Conservation (phyloP, 2,797 vertebrate genomes). For the Typhlichthys eigenmanni region DNA sequence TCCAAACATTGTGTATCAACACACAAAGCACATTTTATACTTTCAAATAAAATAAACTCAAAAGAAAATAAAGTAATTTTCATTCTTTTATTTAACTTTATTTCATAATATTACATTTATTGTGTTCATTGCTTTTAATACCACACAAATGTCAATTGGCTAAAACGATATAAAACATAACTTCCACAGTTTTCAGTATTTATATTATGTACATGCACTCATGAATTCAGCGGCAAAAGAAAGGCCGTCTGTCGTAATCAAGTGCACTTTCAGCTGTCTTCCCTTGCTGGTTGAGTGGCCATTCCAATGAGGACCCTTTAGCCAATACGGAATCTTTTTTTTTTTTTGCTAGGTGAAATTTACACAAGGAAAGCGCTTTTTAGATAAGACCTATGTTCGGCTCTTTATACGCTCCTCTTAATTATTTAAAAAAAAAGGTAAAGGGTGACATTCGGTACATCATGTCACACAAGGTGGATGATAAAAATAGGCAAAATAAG, state of each 20-base stretch:
- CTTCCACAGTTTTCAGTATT: constrained; percentile 72
- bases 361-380: constrained; percentile 14
- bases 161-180: constrained; percentile 82
- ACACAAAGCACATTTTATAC: not conserved
- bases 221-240: constrained; percentile 55
- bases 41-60: not conserved
- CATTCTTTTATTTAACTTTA: constrained; percentile 63
- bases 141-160: constrained; percentile 74
- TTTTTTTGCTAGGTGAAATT: constrained; percentile 8
- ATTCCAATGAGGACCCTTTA: constrained; percentile 51
- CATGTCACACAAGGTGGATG: not conserved
- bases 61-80: not conserved
- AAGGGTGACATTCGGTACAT: constrained; percentile 2
- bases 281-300: constrained; percentile 49
- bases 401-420: constrained; percentile 6
- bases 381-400: not conserved
- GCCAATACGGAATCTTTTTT: constrained; percentile 11
- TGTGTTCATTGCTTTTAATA: constrained; percentile 69
- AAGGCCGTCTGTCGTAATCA: constrained; percentile 46
- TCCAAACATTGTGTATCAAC: not conserved
- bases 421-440: constrained; percentile 1
- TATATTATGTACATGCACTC: constrained; percentile 78
- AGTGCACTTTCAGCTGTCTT: constrained; percentile 48
- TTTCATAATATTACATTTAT: constrained; percentile 72
- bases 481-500: constrained; percentile 16